These are phyloP conservation scores for Sipha flava DNA, from an alignment of 1,140 invertebrate genomes.

Conservation along the genomic window DNA sequence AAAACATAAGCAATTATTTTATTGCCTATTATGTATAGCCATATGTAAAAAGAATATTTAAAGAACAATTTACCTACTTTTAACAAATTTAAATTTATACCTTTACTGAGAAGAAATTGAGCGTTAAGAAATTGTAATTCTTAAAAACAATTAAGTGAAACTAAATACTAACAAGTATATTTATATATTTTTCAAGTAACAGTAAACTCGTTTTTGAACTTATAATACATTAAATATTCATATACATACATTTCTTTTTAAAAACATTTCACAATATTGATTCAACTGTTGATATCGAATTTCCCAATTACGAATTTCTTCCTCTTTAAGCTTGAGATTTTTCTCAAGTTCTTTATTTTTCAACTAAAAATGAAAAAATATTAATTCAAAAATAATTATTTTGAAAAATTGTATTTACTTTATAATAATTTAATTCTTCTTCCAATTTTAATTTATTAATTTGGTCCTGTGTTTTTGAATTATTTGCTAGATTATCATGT, in stretches of 20 bases:
- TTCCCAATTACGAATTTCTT: conserved; percentile 10
- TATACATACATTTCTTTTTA: neutral
- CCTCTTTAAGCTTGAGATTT: neutral
- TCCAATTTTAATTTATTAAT: neutral
- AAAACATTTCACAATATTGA: neutral
- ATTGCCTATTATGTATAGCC: neutral
- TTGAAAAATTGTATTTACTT: neutral
- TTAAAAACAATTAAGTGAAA: neutral
- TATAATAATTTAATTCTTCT: conserved; percentile 23
- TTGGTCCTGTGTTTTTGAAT: neutral
- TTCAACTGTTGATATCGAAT: neutral
- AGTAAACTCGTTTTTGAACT: neutral
- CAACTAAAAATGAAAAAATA: neutral
- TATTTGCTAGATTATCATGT: neutral
- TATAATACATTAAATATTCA: neutral
- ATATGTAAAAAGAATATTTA: neutral
- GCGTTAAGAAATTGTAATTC: neutral
- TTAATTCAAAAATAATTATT: neutral
- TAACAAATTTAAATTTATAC: neutral
- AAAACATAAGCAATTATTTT: neutral
- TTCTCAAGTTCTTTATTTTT: neutral
- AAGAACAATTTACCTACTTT: neutral
- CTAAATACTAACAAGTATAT: neutral
- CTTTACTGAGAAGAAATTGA: neutral
- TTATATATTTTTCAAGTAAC: neutral